Evolutionary conservation across 2,888 invertebrate species (phyloP).

Genomic region (Furcula furcula): DNA sequence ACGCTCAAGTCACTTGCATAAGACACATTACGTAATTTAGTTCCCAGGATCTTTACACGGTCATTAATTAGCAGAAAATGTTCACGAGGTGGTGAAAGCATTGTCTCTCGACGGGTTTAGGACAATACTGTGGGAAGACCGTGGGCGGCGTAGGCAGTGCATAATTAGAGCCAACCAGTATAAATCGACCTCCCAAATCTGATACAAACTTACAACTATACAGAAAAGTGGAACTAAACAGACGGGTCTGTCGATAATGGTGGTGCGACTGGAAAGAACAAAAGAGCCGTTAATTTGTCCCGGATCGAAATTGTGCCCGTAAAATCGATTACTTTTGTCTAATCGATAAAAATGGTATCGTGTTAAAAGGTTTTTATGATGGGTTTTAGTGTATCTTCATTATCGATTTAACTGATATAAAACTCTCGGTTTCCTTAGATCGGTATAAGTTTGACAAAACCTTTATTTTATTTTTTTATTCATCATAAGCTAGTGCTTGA

Average conservation of each 20-base stretch:
- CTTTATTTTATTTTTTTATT: too few species aligned
- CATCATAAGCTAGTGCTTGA: too few species aligned
- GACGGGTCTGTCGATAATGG: constrained; percentile 29
- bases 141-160: constrained; percentile 57
- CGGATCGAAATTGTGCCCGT: constrained; percentile 45
- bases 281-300: constrained; percentile 47
- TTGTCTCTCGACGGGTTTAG: constrained; percentile 45
- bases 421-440: too few species aligned
- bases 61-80: constrained; percentile 63
- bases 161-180: constrained; percentile 48
- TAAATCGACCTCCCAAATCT: constrained; percentile 29
- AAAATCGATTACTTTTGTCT: constrained; percentile 43
- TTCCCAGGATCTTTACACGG: constrained; percentile 35
- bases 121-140: constrained; percentile 52
- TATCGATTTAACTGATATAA: too few species aligned
- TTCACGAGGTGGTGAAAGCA: constrained; percentile 62
- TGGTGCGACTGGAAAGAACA: constrained; percentile 31
- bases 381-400: too few species aligned
- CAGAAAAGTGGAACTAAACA: constrained; percentile 1
- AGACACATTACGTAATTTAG: constrained; percentile 21
- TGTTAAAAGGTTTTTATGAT: neutral
- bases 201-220: neutral
- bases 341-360: constrained; percentile 9
- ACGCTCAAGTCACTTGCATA: constrained; percentile 16
- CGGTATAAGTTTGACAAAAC: too few species aligned